Conservation (phyloP, 1,140 invertebrate species). For the Ostrea edulis region DNA sequence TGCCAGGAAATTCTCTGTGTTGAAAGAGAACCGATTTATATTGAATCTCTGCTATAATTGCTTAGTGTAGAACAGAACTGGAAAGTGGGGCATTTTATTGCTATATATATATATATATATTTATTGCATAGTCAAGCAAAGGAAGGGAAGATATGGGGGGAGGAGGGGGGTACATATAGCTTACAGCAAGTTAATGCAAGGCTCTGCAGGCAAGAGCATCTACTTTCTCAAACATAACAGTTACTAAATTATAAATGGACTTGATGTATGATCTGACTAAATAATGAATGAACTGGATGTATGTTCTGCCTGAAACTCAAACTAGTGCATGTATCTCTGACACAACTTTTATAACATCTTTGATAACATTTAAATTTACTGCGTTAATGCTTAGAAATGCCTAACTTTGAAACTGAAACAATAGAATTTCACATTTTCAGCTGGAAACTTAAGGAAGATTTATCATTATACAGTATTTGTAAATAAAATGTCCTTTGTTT, state of each 20-base stretch:
- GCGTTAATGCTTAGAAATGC: no score
- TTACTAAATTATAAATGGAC: background rate
- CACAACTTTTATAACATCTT: background rate
- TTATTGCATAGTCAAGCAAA: background rate
- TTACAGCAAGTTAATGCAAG: background rate
- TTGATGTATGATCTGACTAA: background rate
- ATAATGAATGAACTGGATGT: background rate
- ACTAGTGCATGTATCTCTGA: background rate
- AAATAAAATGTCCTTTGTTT: no score
- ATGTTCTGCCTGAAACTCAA: background rate
- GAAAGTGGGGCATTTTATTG: background rate
- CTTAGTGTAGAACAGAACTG: background rate
- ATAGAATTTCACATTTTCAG: no score
- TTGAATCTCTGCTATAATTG: background rate
- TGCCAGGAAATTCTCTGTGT: no score
- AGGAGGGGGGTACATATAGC: background rate
- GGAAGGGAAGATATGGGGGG: background rate
- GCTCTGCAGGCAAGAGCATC: constrained; percentile 5
- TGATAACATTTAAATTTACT: no score
- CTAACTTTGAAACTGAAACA: no score
- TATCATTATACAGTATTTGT: no score
- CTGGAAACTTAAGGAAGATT: no score
- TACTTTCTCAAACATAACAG: background rate
- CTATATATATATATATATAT: no score
- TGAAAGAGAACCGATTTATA: background rate